Conservation (phyloP, 2,113 vertebrate genomes). For the Bos indicus region DNA sequence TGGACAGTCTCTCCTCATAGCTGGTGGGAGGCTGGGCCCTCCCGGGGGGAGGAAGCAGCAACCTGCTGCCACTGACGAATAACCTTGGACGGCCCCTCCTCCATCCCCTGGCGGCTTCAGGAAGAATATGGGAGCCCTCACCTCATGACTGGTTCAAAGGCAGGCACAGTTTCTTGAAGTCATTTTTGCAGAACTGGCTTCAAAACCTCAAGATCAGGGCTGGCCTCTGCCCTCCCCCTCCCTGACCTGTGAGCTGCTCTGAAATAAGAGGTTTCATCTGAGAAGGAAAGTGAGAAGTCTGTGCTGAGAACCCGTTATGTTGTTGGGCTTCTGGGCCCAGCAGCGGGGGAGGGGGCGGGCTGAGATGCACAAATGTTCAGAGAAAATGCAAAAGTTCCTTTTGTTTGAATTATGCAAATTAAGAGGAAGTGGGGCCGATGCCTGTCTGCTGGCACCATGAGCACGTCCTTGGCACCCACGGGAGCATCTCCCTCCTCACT, state of each 20-base stretch:
- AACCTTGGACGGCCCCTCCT: neutral
- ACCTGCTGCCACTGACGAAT: rapidly evolving
- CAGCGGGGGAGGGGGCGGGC: neutral
- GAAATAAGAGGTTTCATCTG: neutral
- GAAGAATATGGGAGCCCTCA: rapidly evolving
- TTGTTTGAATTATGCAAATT: neutral
- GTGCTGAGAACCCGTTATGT: rapidly evolving
- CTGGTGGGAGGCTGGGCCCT: neutral
- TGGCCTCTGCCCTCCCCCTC: neutral
- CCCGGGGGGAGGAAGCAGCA: neutral
- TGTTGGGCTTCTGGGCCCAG: neutral
- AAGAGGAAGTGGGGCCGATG: neutral
- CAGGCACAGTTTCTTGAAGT: neutral
- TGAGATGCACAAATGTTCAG: neutral
- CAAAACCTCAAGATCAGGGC: neutral
- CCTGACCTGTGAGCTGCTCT: neutral
- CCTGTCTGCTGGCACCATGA: neutral
- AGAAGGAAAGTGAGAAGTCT: neutral
- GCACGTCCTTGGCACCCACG: neutral
- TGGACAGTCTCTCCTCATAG: neutral
- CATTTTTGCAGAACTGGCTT: neutral
- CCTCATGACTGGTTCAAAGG: neutral
- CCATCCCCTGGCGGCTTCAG: neutral
- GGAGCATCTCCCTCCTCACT: neutral
- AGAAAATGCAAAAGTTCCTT: neutral